Evolutionary conservation across 2,888 invertebrate species (phyloP).

Genomic region (Sipha maydis): DNA sequence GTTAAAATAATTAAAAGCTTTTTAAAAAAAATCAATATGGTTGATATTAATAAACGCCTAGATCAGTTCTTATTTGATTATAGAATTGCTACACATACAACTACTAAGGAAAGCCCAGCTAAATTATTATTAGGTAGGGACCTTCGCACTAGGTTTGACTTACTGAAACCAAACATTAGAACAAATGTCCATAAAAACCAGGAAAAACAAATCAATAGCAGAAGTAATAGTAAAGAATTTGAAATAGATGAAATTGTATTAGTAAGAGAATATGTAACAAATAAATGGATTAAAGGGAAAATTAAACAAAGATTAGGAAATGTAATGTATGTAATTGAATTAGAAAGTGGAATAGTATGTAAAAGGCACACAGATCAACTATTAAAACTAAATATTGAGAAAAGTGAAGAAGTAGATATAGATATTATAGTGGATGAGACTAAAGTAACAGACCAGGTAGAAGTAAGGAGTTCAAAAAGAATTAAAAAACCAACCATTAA

Average conservation of each 20-base stretch:
- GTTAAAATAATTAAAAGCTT: constrained; percentile 1
- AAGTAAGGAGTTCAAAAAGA: no score
- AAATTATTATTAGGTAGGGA: no score
- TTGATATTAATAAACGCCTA: no score
- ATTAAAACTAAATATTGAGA: background rate
- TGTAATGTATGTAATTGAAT: constrained; percentile 24
- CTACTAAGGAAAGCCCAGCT: no score
- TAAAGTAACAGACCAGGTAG: no score
- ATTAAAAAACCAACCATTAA: no score
- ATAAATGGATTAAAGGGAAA: constrained; percentile 7
- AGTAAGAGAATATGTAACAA: constrained; percentile 7
- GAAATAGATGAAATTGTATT: constrained; percentile 18
- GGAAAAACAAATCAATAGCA: background rate
- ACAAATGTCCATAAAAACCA: background rate
- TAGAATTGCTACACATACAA: no score
- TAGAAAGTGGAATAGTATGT: constrained; percentile 1
- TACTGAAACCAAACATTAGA: constrained; percentile 23
- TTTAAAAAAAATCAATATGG: no score
- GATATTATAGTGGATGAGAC: background rate
- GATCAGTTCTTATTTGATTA: no score
- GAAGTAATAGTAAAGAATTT: background rate
- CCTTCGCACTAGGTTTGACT: background rate
- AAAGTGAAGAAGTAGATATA: background rate
- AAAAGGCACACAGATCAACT: constrained; percentile 28
- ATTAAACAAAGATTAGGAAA: constrained; percentile 23